These are phyloP conservation scores for Martes martes DNA, from an alignment of 2,113 vertebrate genomes.

Conservation along the genomic window DNA sequence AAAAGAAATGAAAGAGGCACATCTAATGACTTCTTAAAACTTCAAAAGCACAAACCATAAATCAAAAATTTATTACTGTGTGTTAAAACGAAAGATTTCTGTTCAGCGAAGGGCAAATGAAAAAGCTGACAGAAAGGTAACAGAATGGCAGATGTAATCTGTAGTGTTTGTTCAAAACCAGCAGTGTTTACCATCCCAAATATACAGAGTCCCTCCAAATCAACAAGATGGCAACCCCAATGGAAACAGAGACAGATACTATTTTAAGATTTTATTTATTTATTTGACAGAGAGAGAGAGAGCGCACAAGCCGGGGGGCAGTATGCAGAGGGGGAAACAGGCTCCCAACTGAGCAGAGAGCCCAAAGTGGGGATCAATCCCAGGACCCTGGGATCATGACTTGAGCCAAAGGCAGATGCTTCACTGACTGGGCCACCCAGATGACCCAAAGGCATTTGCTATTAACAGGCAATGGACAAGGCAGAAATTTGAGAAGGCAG, in stretches of 20 bases:
- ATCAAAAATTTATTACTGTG: background rate
- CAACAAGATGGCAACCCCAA: background rate
- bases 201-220: background rate
- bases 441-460: too few relatives aligned
- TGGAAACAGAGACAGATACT: too few relatives aligned
- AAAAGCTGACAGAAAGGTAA: too few relatives aligned
- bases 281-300: background rate
- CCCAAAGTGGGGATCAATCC: too few relatives aligned
- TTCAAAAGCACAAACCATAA: background rate
- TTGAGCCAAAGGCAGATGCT: too few relatives aligned
- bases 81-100: background rate
- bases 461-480: background rate
- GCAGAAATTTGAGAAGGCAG: background rate
- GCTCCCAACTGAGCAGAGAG: too few relatives aligned
- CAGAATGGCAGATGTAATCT: background rate
- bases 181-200: background rate
- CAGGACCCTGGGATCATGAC: too few relatives aligned
- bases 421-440: too few relatives aligned
- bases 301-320: background rate
- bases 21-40: background rate
- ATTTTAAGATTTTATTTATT: background rate
- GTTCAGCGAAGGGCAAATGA: background rate
- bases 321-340: background rate
- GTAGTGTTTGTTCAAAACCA: background rate
- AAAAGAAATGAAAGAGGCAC: background rate